phyloP scores from a whole-genome alignment of 2,797 vertebrate species.

The Eulemur mongoz region DNA sequence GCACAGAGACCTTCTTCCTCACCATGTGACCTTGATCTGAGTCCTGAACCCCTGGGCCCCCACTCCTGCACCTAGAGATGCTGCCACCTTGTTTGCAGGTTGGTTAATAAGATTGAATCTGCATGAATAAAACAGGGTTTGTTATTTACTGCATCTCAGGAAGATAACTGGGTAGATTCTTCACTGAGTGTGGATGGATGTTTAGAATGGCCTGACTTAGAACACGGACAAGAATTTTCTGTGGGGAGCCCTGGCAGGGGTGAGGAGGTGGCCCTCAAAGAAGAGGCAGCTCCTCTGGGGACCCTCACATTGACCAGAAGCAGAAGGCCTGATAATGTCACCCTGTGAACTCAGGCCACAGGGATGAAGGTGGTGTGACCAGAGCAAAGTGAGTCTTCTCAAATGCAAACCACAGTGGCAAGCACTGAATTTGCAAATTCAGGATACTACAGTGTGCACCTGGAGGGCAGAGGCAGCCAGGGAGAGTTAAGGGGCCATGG shows the following conservation, averaged over 20 bases:
- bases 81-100: not conserved
- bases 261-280: not conserved
- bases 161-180: not conserved
- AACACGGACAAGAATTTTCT: not conserved
- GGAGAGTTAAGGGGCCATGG: not conserved
- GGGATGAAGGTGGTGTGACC: not conserved
- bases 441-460: fast-evolving
- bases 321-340: not conserved
- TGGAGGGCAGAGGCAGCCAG: not conserved
- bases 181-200: not conserved
- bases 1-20: not conserved
- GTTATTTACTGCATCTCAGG: not conserved
- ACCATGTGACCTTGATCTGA: not conserved
- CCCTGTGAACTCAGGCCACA: not conserved
- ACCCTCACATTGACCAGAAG: not conserved
- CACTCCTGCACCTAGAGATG: not conserved
- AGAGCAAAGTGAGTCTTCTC: not conserved
- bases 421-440: not conserved
- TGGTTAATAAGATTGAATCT: not conserved
- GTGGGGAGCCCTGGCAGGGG: not conserved
- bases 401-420: not conserved
- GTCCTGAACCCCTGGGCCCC: not conserved
- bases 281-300: not conserved
- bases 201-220: not conserved
- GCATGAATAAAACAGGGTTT: not conserved